Percentiles rank a stretch among this genome's conserved stretches.
These are phyloP conservation scores for Petrosia ficiformis DNA, from an alignment of 37 sponge, comb jelly and placozoan species.

Conservation along the genomic window DNA sequence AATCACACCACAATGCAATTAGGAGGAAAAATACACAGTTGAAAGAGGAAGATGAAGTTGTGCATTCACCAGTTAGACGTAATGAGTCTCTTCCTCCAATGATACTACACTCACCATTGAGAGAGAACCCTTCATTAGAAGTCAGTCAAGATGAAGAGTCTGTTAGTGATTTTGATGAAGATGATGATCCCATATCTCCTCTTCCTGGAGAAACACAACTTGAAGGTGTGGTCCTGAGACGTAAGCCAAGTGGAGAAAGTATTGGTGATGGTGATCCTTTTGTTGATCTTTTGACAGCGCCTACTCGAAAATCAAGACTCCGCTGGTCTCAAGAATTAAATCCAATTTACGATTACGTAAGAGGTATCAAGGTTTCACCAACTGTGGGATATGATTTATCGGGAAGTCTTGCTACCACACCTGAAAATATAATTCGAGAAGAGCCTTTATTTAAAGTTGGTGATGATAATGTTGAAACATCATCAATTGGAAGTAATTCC, in stretches of 20 bases:
- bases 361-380: conserved; percentile 41
- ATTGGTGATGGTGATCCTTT: conserved; percentile 24
- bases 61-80: neutral
- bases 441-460: neutral
- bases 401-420: neutral
- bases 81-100: conserved; percentile 11
- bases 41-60: neutral
- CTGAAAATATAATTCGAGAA: conserved; percentile 29
- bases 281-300: conserved; percentile 28
- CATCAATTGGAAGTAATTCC: neutral
- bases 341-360: conserved; percentile 60
- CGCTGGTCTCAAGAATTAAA: conserved; percentile 66
- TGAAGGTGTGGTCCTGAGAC: neutral
- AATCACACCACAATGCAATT: neutral
- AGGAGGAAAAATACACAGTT: neutral
- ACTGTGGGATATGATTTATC: neutral
- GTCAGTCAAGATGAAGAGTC: neutral
- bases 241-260: neutral
- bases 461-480: neutral
- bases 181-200: neutral
- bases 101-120: neutral
- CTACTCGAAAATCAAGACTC: conserved; percentile 4
- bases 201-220: neutral
- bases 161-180: neutral
- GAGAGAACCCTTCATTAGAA: neutral